Conservation (phyloP, 2,113 vertebrate species). For the Caranx ignobilis region DNA sequence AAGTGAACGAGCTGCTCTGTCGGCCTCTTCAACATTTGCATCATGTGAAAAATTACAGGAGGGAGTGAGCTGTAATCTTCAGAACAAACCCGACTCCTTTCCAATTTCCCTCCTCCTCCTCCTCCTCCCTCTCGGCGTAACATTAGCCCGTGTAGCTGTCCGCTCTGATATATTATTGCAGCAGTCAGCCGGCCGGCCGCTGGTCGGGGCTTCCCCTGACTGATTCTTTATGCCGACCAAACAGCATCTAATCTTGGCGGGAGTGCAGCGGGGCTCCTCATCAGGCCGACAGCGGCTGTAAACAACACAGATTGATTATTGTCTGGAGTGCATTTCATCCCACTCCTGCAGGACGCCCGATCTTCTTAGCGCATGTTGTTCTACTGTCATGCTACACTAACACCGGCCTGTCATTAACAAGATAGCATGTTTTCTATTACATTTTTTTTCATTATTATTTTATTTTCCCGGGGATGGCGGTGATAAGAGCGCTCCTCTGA, state of each 20-base stretch:
- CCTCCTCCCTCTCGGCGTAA: slow-evolving; percentile 1
- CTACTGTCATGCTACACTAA: slow-evolving; percentile 47
- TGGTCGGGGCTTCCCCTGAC: slow-evolving; percentile 59
- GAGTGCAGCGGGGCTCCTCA: slow-evolving; percentile 61
- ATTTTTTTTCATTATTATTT: not conserved
- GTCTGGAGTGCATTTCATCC: slow-evolving; percentile 53
- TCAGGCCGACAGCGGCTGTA: slow-evolving; percentile 68
- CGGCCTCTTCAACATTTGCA: slow-evolving; percentile 43
- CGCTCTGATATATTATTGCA: slow-evolving; percentile 55
- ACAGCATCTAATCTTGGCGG: slow-evolving; percentile 63
- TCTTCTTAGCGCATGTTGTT: slow-evolving; percentile 43
- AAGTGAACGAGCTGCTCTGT: slow-evolving; percentile 10
- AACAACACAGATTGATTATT: slow-evolving; percentile 73
- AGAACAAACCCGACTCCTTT: slow-evolving; percentile 49
- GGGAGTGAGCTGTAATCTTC: slow-evolving; percentile 38
- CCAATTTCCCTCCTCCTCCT: not conserved
- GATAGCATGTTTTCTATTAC: slow-evolving; percentile 45
- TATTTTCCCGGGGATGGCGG: slow-evolving; percentile 11
- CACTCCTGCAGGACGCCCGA: slow-evolving; percentile 14
- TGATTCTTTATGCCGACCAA: slow-evolving; percentile 62
- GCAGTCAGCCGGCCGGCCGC: slow-evolving; percentile 27
- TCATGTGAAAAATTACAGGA: slow-evolving; percentile 49
- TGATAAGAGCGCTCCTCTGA: slow-evolving; percentile 39
- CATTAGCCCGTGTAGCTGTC: slow-evolving; percentile 64
- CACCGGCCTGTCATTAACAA: slow-evolving; percentile 38